Evolutionary conservation across 2,797 vertebrate genomes (phyloP), one percentile per base, ranked within the genome.

Genomic region (Periophthalmus magnuspinnatus): DNA sequence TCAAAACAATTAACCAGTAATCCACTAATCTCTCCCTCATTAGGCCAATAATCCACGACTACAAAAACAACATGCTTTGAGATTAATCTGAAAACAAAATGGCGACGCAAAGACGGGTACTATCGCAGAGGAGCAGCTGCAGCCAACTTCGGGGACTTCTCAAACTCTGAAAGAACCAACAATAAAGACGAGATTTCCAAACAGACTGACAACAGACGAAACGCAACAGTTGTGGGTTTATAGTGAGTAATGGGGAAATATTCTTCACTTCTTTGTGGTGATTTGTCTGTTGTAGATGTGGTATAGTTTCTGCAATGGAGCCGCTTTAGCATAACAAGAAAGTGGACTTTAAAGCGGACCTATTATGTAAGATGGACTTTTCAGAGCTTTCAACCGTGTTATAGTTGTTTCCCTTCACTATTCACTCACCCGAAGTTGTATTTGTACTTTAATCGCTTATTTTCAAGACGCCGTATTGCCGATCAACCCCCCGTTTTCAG

Each of bases 1-100:
- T 64, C 21, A 17, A 64, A 64, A 64, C 62, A 64, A 64, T 64
- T 47, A 48, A 48, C 13, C 16, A 11, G 13, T 64, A 64, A 64
- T 64, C 62, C 62, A 0, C 62, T 64, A 47, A 64, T 64, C 62
- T 32, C 21, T 28, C 7, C 13, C 62, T 64, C 41, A 64, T 64
- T 48, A 64, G 62, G 24, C 14, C 14, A 24, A 48, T 64, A 28
- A 64, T 64, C 22, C 62, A 47, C 6, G 41, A 19, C 1, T 2
- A 41, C 34, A 45, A 24, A 41, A 11, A 45, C 36, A 62, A 62
- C 34, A 9, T 61, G 59, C 17, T 61, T 61, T 61, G 60, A 62
- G 19, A 21, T 62, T 45, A 5, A 41, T 62, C 36, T 41, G 5
- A 45, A 11, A 45, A 22, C 60, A 62, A 9, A 61, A 41, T 34